Evolutionary conservation across 2,888 invertebrate species (phyloP).

Genomic region (Agonopterix heracliana): DNA sequence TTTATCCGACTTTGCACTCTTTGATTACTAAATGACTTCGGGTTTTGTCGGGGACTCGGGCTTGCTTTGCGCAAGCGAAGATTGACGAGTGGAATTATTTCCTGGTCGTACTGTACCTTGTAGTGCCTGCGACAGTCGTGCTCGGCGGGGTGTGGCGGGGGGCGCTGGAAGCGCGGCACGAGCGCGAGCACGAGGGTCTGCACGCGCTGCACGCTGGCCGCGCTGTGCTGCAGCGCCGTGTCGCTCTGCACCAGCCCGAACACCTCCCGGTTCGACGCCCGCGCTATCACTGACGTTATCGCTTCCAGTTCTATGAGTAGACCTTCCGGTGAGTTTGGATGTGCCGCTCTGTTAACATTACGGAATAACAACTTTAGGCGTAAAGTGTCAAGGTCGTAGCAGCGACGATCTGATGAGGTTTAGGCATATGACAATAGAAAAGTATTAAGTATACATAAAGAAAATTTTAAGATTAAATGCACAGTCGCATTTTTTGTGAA

Average conservation of each 20-base stretch:
- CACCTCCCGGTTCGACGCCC: conserved; percentile 77
- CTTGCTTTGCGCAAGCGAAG: too few species aligned
- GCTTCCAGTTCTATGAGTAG: conserved; percentile 85
- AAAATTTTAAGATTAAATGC: too few species aligned
- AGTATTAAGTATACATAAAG: too few species aligned
- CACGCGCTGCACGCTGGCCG: conserved; percentile 80
- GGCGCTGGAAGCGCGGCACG: conserved; percentile 80
- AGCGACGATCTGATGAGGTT: not conserved
- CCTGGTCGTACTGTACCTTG: too few species aligned
- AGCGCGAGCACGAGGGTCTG: conserved; percentile 85
- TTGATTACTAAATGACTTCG: too few species aligned
- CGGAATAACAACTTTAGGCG: not conserved
- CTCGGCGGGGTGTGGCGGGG: conserved; percentile 31
- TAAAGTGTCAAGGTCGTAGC: not conserved
- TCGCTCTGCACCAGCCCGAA: conserved; percentile 40
- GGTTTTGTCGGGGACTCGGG: too few species aligned
- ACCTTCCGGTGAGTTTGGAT: conserved; percentile 78
- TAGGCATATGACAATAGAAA: too few species aligned
- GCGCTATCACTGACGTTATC: conserved; percentile 84
- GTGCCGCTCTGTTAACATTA: conserved; percentile 42
- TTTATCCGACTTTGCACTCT: too few species aligned
- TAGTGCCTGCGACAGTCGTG: conserved; percentile 35
- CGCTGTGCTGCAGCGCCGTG: conserved; percentile 57
- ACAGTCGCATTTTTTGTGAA: too few species aligned
- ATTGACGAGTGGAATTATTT: too few species aligned